These are phyloP conservation scores for Deroplatys truncata DNA, from an alignment of 2,888 invertebrate genomes.

Conservation along the genomic window DNA sequence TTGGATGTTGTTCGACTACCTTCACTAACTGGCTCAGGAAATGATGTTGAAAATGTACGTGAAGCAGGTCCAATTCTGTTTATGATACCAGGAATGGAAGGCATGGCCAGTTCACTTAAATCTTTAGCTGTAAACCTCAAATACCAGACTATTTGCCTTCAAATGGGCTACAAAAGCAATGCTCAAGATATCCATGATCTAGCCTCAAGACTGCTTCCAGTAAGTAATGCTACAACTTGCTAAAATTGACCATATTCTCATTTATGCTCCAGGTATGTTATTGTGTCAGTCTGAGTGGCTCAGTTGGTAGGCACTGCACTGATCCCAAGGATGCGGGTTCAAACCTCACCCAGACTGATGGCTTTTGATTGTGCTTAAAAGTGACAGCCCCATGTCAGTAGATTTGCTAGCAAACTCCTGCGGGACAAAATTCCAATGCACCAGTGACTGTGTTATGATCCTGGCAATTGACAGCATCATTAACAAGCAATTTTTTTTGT, in stretches of 20 bases:
- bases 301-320: too few species aligned
- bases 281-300: too few species aligned
- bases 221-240: slow-evolving; percentile 37
- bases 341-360: too few species aligned
- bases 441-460: too few species aligned
- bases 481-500: too few species aligned
- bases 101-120: slow-evolving; percentile 53
- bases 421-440: too few species aligned
- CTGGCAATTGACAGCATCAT: too few species aligned
- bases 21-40: neutral
- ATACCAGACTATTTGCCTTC: slow-evolving; percentile 52
- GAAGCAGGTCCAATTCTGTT: neutral
- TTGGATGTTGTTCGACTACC: neutral
- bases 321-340: too few species aligned
- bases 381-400: too few species aligned
- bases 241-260: neutral
- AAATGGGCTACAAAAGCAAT: slow-evolving; percentile 47
- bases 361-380: too few species aligned
- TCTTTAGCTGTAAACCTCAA: slow-evolving; percentile 51
- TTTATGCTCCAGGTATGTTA: too few species aligned
- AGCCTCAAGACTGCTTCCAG: slow-evolving; percentile 52
- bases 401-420: too few species aligned
- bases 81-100: slow-evolving; percentile 28
- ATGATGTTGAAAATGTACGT: neutral
- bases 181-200: slow-evolving; percentile 48